Conservation (phyloP, 2,797 vertebrate genomes). For the Decapterus maruadsi region DNA sequence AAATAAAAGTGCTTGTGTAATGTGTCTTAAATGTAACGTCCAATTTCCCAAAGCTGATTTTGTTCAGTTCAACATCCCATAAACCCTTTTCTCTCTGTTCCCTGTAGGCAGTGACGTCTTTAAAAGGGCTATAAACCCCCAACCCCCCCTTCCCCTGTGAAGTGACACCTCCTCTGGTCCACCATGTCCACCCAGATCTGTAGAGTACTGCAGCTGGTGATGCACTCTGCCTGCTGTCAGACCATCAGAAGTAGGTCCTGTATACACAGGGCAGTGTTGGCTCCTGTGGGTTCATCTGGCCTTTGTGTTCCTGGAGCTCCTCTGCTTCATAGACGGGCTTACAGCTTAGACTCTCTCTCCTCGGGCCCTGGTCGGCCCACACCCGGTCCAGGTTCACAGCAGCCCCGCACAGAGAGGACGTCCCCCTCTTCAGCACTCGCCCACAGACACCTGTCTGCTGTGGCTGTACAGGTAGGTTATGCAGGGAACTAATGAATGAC, state of each 20-base stretch:
- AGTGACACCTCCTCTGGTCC: conserved; percentile 13
- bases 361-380: conserved; percentile 59
- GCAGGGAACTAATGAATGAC: not conserved
- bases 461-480: conserved; percentile 70
- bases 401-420: conserved; percentile 59
- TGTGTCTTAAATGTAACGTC: not conserved
- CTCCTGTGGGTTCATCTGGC: conserved; percentile 9
- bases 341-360: conserved; percentile 77
- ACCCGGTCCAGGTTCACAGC: conserved; percentile 45
- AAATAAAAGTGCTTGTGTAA: not conserved
- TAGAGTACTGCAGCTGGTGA: conserved; percentile 60
- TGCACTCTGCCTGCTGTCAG: conserved; percentile 63
- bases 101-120: conserved; percentile 27
- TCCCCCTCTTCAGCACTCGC: conserved; percentile 66
- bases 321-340: conserved; percentile 65
- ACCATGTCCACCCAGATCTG: conserved; percentile 74
- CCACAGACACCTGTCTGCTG: conserved; percentile 84
- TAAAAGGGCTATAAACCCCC: conserved; percentile 1
- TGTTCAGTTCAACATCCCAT: not conserved
- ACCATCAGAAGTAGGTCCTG: conserved; percentile 47
- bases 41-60: not conserved
- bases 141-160: not conserved
- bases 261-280: conserved; percentile 36
- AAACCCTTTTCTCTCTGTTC: not conserved
- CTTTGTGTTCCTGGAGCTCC: conserved; percentile 20